Percentiles rank a stretch among this genome's conserved stretches.
phyloP scores from a whole-genome alignment of 1,140 invertebrate species.

The Colletes latitarsis region DNA sequence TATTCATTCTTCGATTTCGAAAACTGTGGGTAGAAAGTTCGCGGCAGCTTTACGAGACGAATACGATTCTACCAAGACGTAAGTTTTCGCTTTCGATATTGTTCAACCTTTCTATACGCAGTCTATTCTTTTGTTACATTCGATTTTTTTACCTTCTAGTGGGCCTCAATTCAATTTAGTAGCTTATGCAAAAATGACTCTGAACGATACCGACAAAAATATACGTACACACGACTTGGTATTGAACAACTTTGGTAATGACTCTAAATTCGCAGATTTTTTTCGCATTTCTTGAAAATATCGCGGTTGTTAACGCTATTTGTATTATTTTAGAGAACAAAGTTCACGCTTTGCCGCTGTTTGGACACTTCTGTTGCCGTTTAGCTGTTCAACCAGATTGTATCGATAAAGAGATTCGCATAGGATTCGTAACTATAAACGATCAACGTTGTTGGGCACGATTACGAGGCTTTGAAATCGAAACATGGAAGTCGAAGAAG shows the following conservation, averaged over 20 bases:
- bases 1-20: slow-evolving; percentile 86
- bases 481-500: slow-evolving; percentile 78
- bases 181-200: slow-evolving; percentile 84
- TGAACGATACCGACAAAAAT: slow-evolving; percentile 84
- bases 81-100: slow-evolving; percentile 56
- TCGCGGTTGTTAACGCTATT: no score
- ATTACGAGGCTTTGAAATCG: slow-evolving; percentile 71
- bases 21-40: slow-evolving; percentile 86
- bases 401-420: slow-evolving; percentile 81
- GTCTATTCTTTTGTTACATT: neutral
- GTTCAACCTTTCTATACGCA: neutral
- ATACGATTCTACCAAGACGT: slow-evolving; percentile 81
- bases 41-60: slow-evolving; percentile 83
- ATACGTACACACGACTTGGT: slow-evolving; percentile 82
- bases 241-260: slow-evolving; percentile 80
- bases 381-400: slow-evolving; percentile 86
- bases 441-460: slow-evolving; percentile 74
- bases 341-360: slow-evolving; percentile 84
- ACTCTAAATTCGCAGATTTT: neutral
- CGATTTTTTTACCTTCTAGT: slow-evolving; percentile 73
- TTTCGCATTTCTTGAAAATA: neutral
- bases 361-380: slow-evolving; percentile 89
- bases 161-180: slow-evolving; percentile 87
- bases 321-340: slow-evolving; percentile 78
- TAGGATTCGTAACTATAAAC: slow-evolving; percentile 82